Evolutionary conservation across 2,888 invertebrate species (phyloP), one percentile per base, ranked within the genome.

Genomic region (Drosophila lutescens): DNA sequence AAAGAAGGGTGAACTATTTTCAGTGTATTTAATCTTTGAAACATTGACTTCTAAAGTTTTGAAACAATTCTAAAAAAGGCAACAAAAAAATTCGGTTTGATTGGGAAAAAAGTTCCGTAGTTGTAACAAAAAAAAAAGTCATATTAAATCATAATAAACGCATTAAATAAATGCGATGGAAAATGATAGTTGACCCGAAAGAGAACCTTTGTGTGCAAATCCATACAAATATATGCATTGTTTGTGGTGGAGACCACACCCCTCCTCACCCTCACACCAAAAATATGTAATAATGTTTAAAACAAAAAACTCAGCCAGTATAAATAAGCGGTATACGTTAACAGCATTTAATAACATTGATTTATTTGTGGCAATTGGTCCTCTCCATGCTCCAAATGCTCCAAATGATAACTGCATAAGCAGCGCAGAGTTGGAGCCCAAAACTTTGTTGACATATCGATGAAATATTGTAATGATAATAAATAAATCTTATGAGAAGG

Each of bases 321-420:
- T 59, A 59, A 59, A 59, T 47, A 54, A 17, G 30, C 49, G 23
- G 63, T n/a, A 20, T 49, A 23, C 41, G 63, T 78, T 56, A 84
- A 73, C 61, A 61, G 59, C 79, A 65, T 81, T 80, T 85, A 76
- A 81, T 81, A 79, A 67, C 71, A 81, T 85, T 85, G 79, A 80
- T 81, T 80, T 81, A 81, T 85, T 49, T 76, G 56, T 66, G 54
- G 54, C 58, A 30, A 66, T 46, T 34, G 26, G 53, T 49, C 34
- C 15, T 20, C 41, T 20, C 47, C 44, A 43, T 49, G 47, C 34
- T 34, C 34, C 34, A 61, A 66, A 66, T 47, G 46, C 34, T 34
- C 34, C 34, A 65, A 66, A 66, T 47, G 46, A 47, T 47, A 23
- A 32, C 20, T 41, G 32, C 40, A 55, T 41, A 30, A 59, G 13